phyloP scores from a whole-genome alignment of 2,888 invertebrate species.

The Andrena marginata region DNA sequence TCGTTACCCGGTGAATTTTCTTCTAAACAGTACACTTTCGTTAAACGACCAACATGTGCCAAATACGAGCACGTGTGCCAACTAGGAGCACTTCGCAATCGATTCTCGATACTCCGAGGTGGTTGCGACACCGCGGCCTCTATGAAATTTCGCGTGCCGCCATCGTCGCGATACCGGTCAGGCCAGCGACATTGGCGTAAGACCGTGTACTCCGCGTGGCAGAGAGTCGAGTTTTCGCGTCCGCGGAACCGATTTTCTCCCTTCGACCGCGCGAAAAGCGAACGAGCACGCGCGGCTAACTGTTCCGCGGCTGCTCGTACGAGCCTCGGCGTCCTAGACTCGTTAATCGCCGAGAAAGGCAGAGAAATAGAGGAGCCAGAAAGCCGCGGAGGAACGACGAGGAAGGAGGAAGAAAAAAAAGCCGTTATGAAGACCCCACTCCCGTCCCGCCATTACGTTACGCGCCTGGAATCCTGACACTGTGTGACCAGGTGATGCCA shows the following conservation, averaged over 20 bases:
- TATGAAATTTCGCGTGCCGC: constrained; percentile 41
- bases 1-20: neutral
- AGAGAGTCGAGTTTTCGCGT: constrained; percentile 7
- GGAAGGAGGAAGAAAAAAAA: constrained; percentile 72
- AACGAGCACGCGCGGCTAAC: constrained; percentile 68
- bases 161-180: constrained; percentile 9
- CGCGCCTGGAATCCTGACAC: constrained; percentile 78
- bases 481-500: constrained; percentile 72
- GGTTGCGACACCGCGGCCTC: constrained; percentile 30
- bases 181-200: constrained; percentile 31
- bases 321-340: constrained; percentile 78
- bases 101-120: neutral
- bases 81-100: neutral
- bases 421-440: constrained; percentile 77
- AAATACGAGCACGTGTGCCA: neutral
- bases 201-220: neutral
- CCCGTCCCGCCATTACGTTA: constrained; percentile 76
- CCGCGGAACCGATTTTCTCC: constrained; percentile 36
- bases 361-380: constrained; percentile 56
- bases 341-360: constrained; percentile 73
- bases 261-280: constrained; percentile 57
- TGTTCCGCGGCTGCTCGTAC: constrained; percentile 72
- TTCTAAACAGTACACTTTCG: neutral
- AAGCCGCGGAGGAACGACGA: constrained; percentile 45
- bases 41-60: neutral